Evolutionary conservation across 1,140 invertebrate genomes (phyloP), one percentile per base, ranked within the genome.

Genomic region (Leucophenga varia): DNA sequence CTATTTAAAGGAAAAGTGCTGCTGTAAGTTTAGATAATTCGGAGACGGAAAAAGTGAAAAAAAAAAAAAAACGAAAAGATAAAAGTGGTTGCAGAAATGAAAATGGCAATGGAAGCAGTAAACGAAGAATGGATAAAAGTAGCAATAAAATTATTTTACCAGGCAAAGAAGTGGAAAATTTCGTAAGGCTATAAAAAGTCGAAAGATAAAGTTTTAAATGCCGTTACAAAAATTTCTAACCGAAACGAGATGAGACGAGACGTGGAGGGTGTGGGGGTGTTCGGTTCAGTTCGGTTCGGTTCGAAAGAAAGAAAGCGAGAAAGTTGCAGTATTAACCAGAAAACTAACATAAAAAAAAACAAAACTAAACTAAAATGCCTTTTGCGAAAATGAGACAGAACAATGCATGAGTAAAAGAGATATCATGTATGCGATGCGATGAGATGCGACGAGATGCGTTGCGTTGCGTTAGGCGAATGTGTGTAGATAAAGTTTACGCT

Each of bases 191-290:
- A 51, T 51, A 56, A 54, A 55, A n/a, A 20, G 35, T 18, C 41
- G 43, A 49, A 35, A 49, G 63, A 63, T 67, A 67, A 67, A 67
- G 48, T 67, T 67, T 65, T 67, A 67, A 65, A 67, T 65, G 63
- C 61, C 61, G 46, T 40, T 55, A 25, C 59, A 61, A 52, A 44
- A 35, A 18, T 10, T n/a, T n/a, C n/a, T n/a, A n/a, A n/a, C n/a
- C n/a, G n/a, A n/a, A 44, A 32, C 19, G 21, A 21, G 19, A 20
- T 22, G 31, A 43, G 17, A n/a, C 22, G 21, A 36, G 36, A 52
- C 36, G 17, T 40, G 22, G 20, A 32, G 10, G 8, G 22, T 8
- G 9, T 12, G 16, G 22, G 9, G 8, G 35, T n/a, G n/a, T n/a
- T n/a, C n/a, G n/a, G n/a, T n/a, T n/a, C n/a, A n/a, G n/a, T n/a